phyloP scores from a whole-genome alignment of 2,888 invertebrate species.

The Calliphora vomitoria region DNA sequence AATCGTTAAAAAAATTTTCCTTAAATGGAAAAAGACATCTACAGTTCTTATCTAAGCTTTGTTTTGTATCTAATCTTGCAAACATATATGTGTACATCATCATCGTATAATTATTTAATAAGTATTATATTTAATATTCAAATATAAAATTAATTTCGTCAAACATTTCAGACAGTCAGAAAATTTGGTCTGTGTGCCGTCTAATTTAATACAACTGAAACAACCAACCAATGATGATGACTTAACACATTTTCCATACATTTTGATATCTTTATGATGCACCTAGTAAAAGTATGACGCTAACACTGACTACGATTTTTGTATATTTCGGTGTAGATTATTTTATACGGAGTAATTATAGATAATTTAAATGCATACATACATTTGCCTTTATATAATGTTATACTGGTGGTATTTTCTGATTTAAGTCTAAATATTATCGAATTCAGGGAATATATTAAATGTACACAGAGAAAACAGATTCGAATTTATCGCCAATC shows the following conservation, averaged over 20 bases:
- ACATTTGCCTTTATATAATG: too few relatives aligned
- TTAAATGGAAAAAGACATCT: neutral
- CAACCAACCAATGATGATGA: neutral
- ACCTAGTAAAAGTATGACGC: neutral
- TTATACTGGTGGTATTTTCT: too few relatives aligned
- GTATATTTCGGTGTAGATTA: neutral
- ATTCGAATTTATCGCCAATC: too few relatives aligned
- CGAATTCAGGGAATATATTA: too few relatives aligned
- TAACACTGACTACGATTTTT: neutral
- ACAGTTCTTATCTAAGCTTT: conserved; percentile 22
- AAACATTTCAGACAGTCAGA: neutral
- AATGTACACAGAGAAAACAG: too few relatives aligned
- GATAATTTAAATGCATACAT: too few relatives aligned
- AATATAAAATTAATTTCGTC: conserved; percentile 4
- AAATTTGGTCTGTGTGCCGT: conserved; percentile 7
- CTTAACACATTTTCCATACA: neutral
- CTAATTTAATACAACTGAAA: neutral
- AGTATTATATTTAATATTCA: neutral
- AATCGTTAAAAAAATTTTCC: neutral
- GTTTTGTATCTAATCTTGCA: neutral
- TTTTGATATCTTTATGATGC: neutral
- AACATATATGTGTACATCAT: too few relatives aligned
- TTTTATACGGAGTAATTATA: too few relatives aligned
- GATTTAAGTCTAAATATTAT: too few relatives aligned
- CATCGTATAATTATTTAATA: neutral